Evolutionary conservation across 2,888 invertebrate genomes (phyloP).

Genomic region (Halocaridina rubra): DNA sequence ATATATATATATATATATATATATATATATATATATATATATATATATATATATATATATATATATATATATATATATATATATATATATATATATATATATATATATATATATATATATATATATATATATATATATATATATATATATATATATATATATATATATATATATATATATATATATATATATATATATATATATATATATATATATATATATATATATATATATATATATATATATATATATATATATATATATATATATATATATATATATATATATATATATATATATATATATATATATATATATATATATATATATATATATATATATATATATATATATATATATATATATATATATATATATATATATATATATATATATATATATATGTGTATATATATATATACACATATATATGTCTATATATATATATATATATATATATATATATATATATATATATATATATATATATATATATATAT

Average conservation of each 20-base stretch:
- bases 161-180: conserved; percentile 21
- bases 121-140: conserved; percentile 27
- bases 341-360: not conserved
- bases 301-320: conserved; percentile 16
- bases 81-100: conserved; percentile 17
- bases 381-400: not conserved
- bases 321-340: conserved; percentile 1
- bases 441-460: conserved; percentile 1
- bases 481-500: not conserved
- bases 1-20: not conserved
- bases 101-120: conserved; percentile 19
- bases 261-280: conserved; percentile 15
- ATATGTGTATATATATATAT: not conserved
- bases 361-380: not conserved
- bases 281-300: conserved; percentile 6
- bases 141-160: conserved; percentile 18
- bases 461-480: not conserved
- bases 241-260: not conserved
- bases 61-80: conserved; percentile 13
- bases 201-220: conserved; percentile 30
- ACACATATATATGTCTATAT: not conserved
- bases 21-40: not conserved
- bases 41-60: not conserved
- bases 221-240: conserved; percentile 33
- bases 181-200: conserved; percentile 38